Evolutionary conservation across 2,797 vertebrate species (phyloP), one percentile per base, ranked within the genome.

Genomic region (Neopelma chrysocephalum): DNA sequence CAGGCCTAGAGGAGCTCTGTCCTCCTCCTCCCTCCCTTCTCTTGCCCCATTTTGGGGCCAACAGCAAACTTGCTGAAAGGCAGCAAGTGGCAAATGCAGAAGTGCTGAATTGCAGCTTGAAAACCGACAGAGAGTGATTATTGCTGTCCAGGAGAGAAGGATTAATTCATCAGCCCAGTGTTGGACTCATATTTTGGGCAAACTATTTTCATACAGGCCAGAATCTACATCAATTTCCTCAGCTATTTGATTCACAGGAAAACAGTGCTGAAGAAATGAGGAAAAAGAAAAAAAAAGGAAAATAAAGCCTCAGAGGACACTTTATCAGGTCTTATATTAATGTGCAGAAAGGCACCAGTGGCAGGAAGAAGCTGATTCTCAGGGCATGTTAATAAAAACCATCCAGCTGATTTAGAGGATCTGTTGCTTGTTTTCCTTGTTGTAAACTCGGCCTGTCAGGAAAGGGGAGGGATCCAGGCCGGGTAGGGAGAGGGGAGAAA

Each of bases 111-210:
- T 90, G 82, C 73, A 93, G 43, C 80, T 90, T 72, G 54, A 69
- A 65, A 86, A 93, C 50, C 0, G 14, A 86, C 94, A 93, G 73
- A 91, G 92, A 94, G 34, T 58, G 77, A 95, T 94, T 90, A 96
- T 70, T 79, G 66, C 70, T 96, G 88, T 84, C 80, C 62, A 70
- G 68, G 60, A 93, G 82, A 87, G 90, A 78, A 86, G 66, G 70
- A 94, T 96, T 94, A 94, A 94, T 96, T 73, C 64, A 79, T 88
- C 85, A 92, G 66, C 80, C 73, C 93, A 89, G 26, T 1, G 26
- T n/a, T 53, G 87, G 58, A 42, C 45, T 84, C 17, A 3, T 53
- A 56, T 65, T 88, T 90, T 0, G 11, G 48, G 82, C 77, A 84
- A 77, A 86, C 58, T 43, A 40, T 89, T 96, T 91, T 90, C 89